phyloP scores from a whole-genome alignment of 2,797 vertebrate genomes.

The Acanthurus lineatus region DNA sequence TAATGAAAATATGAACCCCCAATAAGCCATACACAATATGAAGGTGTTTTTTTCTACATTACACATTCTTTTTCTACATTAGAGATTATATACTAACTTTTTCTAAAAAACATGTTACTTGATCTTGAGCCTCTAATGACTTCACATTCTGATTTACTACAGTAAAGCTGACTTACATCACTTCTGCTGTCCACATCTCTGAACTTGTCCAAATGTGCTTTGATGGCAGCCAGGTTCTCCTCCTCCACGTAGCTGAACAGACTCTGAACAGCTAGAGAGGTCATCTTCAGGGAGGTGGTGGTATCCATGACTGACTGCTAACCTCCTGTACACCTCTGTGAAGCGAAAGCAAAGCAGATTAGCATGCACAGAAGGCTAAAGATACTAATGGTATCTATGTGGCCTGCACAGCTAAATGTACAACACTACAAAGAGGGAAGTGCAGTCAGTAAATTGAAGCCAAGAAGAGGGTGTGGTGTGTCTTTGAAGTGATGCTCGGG shows the following conservation, averaged over 20 bases:
- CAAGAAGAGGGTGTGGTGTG: slow-evolving; percentile 48
- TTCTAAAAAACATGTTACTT: slow-evolving; percentile 19
- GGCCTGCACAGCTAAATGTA: slow-evolving; percentile 16
- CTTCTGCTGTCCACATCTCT: slow-evolving; percentile 96
- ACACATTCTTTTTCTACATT: background rate
- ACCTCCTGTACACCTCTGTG: slow-evolving; percentile 55
- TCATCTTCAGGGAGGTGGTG: slow-evolving; percentile 89
- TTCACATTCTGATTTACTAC: slow-evolving; percentile 75
- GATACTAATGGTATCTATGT: background rate
- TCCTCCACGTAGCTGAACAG: slow-evolving; percentile 95
- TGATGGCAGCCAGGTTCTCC: slow-evolving; percentile 94
- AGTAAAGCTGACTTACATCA: slow-evolving; percentile 86
- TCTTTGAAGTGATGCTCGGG: slow-evolving; percentile 47
- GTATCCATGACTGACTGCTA: slow-evolving; percentile 82
- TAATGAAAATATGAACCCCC: background rate
- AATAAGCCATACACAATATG: slow-evolving; percentile 1
- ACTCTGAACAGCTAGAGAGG: slow-evolving; percentile 91
- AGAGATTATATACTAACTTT: slow-evolving; percentile 9
- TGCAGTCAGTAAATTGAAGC: slow-evolving; percentile 11
- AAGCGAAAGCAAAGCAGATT: slow-evolving; percentile 21
- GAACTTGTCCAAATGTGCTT: slow-evolving; percentile 94
- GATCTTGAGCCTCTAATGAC: slow-evolving; percentile 24
- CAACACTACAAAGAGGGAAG: slow-evolving; percentile 7
- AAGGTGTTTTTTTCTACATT: background rate
- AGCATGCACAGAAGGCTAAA: background rate